Evolutionary conservation across 2,888 invertebrate genomes (phyloP).

Genomic region (Antheraea assamensis): DNA sequence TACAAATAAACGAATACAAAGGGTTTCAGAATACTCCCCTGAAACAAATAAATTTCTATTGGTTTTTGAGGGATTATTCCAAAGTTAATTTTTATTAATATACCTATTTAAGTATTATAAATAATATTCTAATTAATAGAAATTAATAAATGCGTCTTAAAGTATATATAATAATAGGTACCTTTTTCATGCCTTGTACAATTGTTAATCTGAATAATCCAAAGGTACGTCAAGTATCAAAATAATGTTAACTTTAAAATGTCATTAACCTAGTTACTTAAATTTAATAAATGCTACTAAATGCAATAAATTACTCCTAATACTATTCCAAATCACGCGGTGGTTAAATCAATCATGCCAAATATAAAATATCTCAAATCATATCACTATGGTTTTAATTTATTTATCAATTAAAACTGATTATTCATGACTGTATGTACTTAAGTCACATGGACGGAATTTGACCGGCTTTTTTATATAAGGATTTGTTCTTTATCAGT

Average conservation of each 20-base stretch:
- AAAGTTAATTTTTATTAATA: constrained; percentile 51
- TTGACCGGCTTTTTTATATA: constrained; percentile 33
- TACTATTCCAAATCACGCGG: constrained; percentile 74
- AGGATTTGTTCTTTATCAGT: constrained; percentile 59
- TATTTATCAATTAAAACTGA: constrained; percentile 15
- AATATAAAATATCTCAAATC: constrained; percentile 44
- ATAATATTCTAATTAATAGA: constrained; percentile 51
- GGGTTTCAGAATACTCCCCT: constrained; percentile 73
- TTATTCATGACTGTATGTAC: constrained; percentile 4
- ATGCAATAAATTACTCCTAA: constrained; percentile 73
- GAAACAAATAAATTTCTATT: constrained; percentile 43
- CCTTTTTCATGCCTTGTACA: constrained; percentile 14
- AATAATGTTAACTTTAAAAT: constrained; percentile 14
- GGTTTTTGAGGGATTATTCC: constrained; percentile 74
- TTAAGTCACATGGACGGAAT: constrained; percentile 53
- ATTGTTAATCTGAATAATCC: constrained; percentile 7
- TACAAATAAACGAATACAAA: constrained; percentile 35
- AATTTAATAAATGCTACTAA: constrained; percentile 68
- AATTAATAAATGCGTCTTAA: constrained; percentile 41
- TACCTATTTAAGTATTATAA: constrained; percentile 58
- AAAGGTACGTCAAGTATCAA: neutral
- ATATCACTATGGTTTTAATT: constrained; percentile 48
- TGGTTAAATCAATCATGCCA: constrained; percentile 66
- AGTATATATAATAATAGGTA: constrained; percentile 10
- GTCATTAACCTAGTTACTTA: constrained; percentile 31